These are phyloP conservation scores for Ptychodera flava DNA, from an alignment of 35 echinoderm and acorn worm species.

Conservation along the genomic window DNA sequence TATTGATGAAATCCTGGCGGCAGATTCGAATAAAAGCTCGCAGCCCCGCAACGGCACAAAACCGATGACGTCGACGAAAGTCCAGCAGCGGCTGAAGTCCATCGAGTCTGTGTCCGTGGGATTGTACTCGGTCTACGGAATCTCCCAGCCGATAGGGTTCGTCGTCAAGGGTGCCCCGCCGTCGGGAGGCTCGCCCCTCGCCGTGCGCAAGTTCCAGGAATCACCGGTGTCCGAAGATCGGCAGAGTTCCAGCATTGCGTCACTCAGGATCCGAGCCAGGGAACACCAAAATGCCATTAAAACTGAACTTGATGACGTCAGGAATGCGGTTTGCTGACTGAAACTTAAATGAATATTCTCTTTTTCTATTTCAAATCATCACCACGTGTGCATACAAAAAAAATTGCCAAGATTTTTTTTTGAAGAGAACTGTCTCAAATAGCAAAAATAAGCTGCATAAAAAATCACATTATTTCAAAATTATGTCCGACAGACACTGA, in stretches of 20 bases:
- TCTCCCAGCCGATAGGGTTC: background rate
- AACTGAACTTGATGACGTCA: background rate
- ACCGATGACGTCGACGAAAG: background rate
- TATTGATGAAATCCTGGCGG: conserved; percentile 45
- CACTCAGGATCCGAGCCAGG: background rate
- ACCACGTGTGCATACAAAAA: too few species aligned
- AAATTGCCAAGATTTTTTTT: too few species aligned
- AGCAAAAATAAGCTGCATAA: too few species aligned
- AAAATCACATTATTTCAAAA: too few species aligned
- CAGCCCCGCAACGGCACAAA: background rate
- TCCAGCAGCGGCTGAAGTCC: background rate
- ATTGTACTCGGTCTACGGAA: background rate
- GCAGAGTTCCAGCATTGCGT: background rate
- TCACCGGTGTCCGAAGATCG: background rate
- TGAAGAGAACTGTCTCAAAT: too few species aligned
- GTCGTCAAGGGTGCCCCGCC: background rate
- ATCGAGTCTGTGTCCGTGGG: background rate
- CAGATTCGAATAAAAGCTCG: background rate
- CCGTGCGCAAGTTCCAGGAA: background rate
- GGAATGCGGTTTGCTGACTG: background rate
- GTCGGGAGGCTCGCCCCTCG: background rate
- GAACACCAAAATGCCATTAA: background rate
- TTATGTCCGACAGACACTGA: too few species aligned
- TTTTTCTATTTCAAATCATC: too few species aligned
- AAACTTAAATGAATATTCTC: background rate